phyloP scores from a whole-genome alignment of 2,888 invertebrate genomes.

The Callyntrura guangdongensis region DNA sequence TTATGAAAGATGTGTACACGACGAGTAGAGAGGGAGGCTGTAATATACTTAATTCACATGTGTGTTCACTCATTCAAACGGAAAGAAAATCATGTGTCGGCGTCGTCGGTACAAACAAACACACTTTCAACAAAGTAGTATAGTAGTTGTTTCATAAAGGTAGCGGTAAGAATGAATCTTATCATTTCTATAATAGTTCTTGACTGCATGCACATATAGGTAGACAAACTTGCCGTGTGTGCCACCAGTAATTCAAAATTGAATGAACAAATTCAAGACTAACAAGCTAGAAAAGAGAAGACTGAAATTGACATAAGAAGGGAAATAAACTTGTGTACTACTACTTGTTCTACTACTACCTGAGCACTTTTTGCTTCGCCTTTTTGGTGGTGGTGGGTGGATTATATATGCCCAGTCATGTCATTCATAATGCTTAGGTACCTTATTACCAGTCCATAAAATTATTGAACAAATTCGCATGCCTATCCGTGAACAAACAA shows the following conservation, averaged over 20 bases:
- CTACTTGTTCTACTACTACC: background rate
- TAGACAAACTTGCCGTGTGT: background rate
- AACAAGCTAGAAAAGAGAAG: constrained; percentile 33
- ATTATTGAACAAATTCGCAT: constrained; percentile 49
- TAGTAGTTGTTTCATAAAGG: no score
- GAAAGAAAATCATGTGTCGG: constrained; percentile 21
- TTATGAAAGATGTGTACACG: background rate
- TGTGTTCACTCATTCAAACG: constrained; percentile 22
- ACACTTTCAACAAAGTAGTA: background rate
- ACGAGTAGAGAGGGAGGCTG: background rate
- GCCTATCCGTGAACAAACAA: background rate
- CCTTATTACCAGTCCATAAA: constrained; percentile 56
- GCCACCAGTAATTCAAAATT: constrained; percentile 50
- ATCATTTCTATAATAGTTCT: background rate
- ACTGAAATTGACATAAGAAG: constrained; percentile 39
- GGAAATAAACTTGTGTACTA: constrained; percentile 26
- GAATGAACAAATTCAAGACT: constrained; percentile 55
- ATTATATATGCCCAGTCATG: constrained; percentile 50
- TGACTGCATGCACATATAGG: background rate
- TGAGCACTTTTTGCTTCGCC: background rate
- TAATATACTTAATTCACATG: background rate
- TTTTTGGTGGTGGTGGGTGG: constrained; percentile 44
- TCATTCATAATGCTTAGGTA: constrained; percentile 55
- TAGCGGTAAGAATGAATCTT: background rate
- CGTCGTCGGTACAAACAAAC: background rate